Conservation (phyloP, 2,797 vertebrate species). For the Helostoma temminkii region DNA sequence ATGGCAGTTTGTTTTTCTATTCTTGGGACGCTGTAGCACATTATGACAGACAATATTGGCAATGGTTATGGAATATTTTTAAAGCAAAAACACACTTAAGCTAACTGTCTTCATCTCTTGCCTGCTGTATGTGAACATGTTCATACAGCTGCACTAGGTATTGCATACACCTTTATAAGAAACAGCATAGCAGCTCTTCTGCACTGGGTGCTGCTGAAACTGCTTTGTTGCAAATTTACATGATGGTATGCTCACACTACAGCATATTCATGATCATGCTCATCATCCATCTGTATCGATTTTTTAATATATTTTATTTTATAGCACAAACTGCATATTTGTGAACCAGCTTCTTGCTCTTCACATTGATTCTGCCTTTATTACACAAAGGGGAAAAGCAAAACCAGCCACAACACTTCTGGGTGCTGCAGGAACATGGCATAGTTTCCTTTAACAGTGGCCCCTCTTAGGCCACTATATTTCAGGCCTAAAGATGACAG, state of each 20-base stretch:
- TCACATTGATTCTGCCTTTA: not conserved
- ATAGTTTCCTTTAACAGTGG: slow-evolving; percentile 57
- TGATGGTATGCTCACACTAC: not conserved
- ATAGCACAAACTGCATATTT: not conserved
- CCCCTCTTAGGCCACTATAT: slow-evolving; percentile 31
- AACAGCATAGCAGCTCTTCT: not conserved
- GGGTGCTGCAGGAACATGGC: slow-evolving; percentile 51
- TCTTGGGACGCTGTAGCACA: slow-evolving; percentile 21
- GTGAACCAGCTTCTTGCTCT: not conserved
- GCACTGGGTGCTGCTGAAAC: not conserved
- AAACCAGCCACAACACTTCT: slow-evolving; percentile 31
- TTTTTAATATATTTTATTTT: not conserved
- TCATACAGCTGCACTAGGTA: not conserved
- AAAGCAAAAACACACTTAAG: slow-evolving; percentile 30
- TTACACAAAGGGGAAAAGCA: slow-evolving; percentile 27
- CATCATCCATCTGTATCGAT: not conserved
- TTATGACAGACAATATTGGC: slow-evolving; percentile 36
- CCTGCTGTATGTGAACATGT: not conserved
- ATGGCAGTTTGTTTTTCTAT: not conserved
- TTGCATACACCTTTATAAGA: not conserved
- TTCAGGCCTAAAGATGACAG: slow-evolving; percentile 43
- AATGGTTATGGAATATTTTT: slow-evolving; percentile 54
- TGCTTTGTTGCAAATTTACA: no score
- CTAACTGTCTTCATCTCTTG: slow-evolving; percentile 49
- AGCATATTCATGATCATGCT: not conserved